phyloP scores from a whole-genome alignment of 2,797 vertebrate species.

The Sebastes taczanowskii region DNA sequence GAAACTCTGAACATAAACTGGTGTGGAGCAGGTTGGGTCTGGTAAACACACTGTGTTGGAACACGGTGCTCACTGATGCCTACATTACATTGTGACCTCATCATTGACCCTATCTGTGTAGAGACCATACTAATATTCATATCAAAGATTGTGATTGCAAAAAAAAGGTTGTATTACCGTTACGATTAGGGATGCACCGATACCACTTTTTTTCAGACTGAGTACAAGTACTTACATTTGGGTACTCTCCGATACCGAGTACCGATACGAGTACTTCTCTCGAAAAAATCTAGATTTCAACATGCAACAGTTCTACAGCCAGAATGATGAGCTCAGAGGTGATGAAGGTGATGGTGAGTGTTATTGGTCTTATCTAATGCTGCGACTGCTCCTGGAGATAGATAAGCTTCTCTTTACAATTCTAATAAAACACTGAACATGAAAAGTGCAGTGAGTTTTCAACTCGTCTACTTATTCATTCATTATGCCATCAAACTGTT shows the following conservation, averaged over 20 bases:
- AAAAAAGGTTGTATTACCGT: not conserved
- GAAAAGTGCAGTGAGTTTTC: not conserved
- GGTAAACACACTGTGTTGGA: too few relatives aligned
- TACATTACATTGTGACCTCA: not conserved
- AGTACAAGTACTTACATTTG: too few relatives aligned
- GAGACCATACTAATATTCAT: not conserved
- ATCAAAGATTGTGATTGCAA: not conserved
- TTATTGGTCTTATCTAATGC: not conserved
- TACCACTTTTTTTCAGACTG: too few relatives aligned
- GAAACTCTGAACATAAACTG: too few relatives aligned
- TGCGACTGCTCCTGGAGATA: not conserved
- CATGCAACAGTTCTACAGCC: not conserved
- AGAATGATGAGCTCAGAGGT: not conserved
- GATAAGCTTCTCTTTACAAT: not conserved
- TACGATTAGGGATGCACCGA: not conserved
- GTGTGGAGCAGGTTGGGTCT: too few relatives aligned
- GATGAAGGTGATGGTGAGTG: not conserved
- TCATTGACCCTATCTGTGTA: not conserved
- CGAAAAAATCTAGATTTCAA: not conserved
- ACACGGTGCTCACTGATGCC: too few relatives aligned
- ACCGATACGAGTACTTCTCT: too few relatives aligned
- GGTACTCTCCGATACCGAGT: too few relatives aligned
- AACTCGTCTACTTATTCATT: not conserved
- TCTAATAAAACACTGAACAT: not conserved
- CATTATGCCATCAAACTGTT: not conserved